Conservation (phyloP, 1,140 invertebrate genomes). For the Battus philenor region DNA sequence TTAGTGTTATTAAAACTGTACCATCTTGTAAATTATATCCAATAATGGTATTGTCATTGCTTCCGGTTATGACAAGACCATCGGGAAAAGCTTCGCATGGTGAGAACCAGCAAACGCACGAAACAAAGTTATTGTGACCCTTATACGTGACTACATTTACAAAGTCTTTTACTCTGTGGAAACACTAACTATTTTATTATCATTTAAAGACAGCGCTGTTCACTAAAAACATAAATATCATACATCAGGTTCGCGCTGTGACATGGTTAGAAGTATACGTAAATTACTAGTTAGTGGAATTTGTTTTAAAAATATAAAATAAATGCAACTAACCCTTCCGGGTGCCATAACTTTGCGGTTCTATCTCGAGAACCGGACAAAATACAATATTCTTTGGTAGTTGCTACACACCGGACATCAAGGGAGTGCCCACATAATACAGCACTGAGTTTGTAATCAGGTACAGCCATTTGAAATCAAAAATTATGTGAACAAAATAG, state of each 20-base stretch:
- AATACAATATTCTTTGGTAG: constrained; percentile 82
- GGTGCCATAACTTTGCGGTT: constrained; percentile 89
- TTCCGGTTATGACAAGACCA: constrained; percentile 91
- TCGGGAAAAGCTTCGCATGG: constrained; percentile 81
- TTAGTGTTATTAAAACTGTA: constrained; percentile 80
- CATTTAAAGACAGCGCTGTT: no score
- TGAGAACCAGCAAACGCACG: constrained; percentile 84
- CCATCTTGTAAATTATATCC: constrained; percentile 81
- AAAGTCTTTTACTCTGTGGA: constrained; percentile 76
- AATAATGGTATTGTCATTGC: constrained; percentile 90
- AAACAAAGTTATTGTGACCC: constrained; percentile 92
- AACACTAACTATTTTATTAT: no score
- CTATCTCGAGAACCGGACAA: constrained; percentile 91
- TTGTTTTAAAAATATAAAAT: constrained; percentile 2
- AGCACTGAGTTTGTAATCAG: constrained; percentile 85
- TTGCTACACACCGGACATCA: constrained; percentile 87
- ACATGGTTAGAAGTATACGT: no score
- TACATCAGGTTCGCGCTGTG: no score
- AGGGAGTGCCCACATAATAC: constrained; percentile 86
- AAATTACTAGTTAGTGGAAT: no score
- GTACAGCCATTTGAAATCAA: constrained; percentile 55
- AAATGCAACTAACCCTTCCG: constrained; percentile 80
- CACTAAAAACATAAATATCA: no score
- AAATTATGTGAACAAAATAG: constrained; percentile 8
- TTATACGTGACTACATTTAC: constrained; percentile 81